Base-by-base conservation (phyloP, 2,888 invertebrate genomes). In the Apamea sordens region DNA sequence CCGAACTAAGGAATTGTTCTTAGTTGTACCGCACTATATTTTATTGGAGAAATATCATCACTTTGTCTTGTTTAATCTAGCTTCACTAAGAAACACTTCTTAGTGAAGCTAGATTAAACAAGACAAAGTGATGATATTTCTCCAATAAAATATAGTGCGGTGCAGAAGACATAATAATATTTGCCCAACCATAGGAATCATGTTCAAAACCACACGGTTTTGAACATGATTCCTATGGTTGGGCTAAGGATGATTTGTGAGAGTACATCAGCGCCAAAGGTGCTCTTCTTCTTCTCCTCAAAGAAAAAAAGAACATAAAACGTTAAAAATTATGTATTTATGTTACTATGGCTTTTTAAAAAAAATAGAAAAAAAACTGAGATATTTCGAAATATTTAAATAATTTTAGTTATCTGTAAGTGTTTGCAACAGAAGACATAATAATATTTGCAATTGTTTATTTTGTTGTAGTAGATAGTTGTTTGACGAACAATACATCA, bases 1-100 rank as follows among this genome's bases (percentile, higher is more conserved):
- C 61, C 21, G 1, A 44, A 53, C 65, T 73, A 21, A 72, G 69
- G 83, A 61, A 15, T 53, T 18, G 69, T 63, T 36, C 61, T 28
- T 64, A 83, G 0, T 71, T 63, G 11, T 56, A 47, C 36, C 4
- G 41, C 11, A n/a, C 13, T n/a, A 8, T 28, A 61, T 53, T 21
- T 71, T 61, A n/a, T 41, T n/a, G n/a, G 21, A 61, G n/a, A 59
- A 18, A 70, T 18, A n/a, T 41, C 0, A 59, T 59, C 2, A 11
- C 0, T 47, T 6, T 10, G 36, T 70, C 2, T 36, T 53, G 10
- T 32, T 50, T 50, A 13, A 47, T 13, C 4, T 15, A 15, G 10
- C 18, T 24, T 32, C 24, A 53, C 15, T 70, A 32, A 32, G 21
- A 70, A 13, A n/a, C n/a, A n/a, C n/a, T n/a, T n/a, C n/a, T n/a